Evolutionary conservation across 1,140 invertebrate species (phyloP), one percentile per base, ranked within the genome.

Genomic region (Magallana angulata): DNA sequence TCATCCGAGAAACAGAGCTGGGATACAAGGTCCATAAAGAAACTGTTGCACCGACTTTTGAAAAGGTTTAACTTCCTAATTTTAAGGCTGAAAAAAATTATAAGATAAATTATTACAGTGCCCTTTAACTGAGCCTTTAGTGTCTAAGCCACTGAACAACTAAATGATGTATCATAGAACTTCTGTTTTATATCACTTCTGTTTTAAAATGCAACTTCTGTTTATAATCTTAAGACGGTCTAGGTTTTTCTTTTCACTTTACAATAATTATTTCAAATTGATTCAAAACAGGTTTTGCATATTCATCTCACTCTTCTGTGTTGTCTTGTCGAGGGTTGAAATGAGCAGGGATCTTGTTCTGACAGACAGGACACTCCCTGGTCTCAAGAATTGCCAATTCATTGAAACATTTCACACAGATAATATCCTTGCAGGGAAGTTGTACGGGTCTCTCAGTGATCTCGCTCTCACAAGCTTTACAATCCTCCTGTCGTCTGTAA

Each of bases 1-100:
- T 91, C 88, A 2, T 91, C 89, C 62, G 86, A 87, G 90, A 94
- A 94, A 80, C 93, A 93, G 16, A 93, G 89, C 86, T 92, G 90
- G 1, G 92, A 93, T 30, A 94, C 91, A 12, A 93, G 86, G 0
- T 92, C 90, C 92, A 94, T 93, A 60, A 92, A 92, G 87, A 94
- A 94, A 76, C 82, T 90, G 85, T 92, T 92, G 83, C 90, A 91
- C n/a, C 89, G 84, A 82, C 88, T 84, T 88, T 91, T 87, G 83
- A 85, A 89, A 16, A 86, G 81, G 6, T 84, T 76, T 57, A 87
- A 83, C 58, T 84, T 56, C 9, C 57, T 12, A 12, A 82, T 57
- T 16, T 57, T 76, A 8, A 76, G 7, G 68, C 68, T 76, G 68
- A 30, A 30, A 76, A 8, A 76, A 76, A 30, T 30, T 76, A 48